These are phyloP conservation scores for Marmota monax DNA, from an alignment of 2,113 vertebrate genomes.

Conservation along the genomic window DNA sequence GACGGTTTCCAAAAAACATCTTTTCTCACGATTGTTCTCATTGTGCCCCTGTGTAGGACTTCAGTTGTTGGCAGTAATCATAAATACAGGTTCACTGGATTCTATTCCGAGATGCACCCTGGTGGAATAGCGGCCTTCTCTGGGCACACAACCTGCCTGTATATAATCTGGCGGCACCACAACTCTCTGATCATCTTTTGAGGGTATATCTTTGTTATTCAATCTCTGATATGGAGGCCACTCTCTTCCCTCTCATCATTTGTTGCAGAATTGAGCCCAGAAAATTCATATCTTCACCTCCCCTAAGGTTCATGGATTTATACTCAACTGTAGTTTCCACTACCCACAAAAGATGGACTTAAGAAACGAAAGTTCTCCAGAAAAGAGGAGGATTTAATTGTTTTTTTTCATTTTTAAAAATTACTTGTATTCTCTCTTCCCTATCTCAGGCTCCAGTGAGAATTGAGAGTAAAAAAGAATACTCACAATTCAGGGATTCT, in stretches of 20 bases:
- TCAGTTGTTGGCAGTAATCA: neutral
- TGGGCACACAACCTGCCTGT: neutral
- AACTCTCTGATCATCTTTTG: neutral
- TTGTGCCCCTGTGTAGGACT: neutral
- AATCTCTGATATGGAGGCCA: neutral
- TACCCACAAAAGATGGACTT: neutral
- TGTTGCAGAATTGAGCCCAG: neutral
- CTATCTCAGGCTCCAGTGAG: neutral
- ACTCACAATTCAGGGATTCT: neutral
- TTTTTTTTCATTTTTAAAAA: neutral
- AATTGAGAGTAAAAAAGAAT: conserved; percentile 17
- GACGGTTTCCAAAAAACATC: neutral
- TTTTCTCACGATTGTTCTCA: neutral
- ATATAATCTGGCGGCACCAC: neutral
- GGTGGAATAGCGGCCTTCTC: neutral
- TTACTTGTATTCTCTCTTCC: neutral
- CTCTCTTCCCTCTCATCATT: neutral
- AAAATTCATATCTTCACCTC: neutral
- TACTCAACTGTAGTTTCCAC: conserved; percentile 50
- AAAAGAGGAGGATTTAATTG: neutral
- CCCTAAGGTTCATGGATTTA: conserved; percentile 53
- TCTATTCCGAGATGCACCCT: neutral
- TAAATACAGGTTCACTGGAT: neutral
- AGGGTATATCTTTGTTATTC: neutral
- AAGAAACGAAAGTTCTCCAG: neutral